These are phyloP conservation scores for Platyura marginata DNA, from an alignment of 1,140 invertebrate genomes.

Conservation along the genomic window DNA sequence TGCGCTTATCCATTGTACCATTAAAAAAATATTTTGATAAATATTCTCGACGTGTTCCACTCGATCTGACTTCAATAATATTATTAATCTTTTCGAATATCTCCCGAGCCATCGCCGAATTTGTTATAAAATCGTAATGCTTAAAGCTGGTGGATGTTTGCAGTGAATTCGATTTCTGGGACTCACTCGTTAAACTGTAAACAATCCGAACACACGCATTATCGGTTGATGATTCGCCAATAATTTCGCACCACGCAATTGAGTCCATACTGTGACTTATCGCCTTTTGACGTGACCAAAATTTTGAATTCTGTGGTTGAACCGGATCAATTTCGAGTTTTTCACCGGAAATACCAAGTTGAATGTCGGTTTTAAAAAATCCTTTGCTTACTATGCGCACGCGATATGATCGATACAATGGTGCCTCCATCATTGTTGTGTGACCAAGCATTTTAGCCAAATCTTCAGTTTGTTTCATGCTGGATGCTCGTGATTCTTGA, in stretches of 20 bases:
- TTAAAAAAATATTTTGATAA: background rate
- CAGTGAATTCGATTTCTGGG: slow-evolving; percentile 14
- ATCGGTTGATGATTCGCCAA: slow-evolving; percentile 44
- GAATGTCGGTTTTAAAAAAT: slow-evolving; percentile 60
- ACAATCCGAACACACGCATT: slow-evolving; percentile 26
- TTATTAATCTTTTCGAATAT: slow-evolving; percentile 77
- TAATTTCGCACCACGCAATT: slow-evolving; percentile 69
- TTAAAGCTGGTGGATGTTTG: slow-evolving; percentile 41
- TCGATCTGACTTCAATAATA: slow-evolving; percentile 65
- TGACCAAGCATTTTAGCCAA: slow-evolving; percentile 44
- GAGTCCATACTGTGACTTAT: slow-evolving; percentile 55
- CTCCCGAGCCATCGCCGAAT: slow-evolving; percentile 50
- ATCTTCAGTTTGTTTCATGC: slow-evolving; percentile 23
- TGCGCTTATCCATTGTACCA: no score
- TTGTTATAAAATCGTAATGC: slow-evolving; percentile 72
- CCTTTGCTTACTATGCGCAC: slow-evolving; percentile 64
- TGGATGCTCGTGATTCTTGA: slow-evolving; percentile 7
- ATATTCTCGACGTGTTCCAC: slow-evolving; percentile 55
- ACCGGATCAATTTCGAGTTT: slow-evolving; percentile 82
- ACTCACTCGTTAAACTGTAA: slow-evolving; percentile 5
- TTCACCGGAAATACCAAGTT: slow-evolving; percentile 73
- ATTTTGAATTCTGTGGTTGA: slow-evolving; percentile 43
- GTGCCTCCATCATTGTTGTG: slow-evolving; percentile 58
- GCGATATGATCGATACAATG: slow-evolving; percentile 65
- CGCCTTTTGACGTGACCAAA: slow-evolving; percentile 41